Evolutionary conservation across 2,113 vertebrate species (phyloP).

Genomic region (Corvus moneduloides): DNA sequence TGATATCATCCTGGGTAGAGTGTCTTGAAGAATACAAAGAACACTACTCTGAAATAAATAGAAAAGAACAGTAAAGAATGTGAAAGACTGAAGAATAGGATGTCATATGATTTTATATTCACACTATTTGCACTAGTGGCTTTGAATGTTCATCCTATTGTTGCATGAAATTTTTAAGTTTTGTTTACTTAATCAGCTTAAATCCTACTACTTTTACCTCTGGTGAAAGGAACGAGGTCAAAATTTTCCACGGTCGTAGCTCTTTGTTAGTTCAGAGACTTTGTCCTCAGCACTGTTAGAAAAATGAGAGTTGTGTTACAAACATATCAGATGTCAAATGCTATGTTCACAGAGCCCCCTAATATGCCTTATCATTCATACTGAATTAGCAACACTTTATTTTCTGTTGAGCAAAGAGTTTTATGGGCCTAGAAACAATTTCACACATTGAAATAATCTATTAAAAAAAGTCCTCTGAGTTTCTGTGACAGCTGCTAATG

Average conservation of each 20-base stretch:
- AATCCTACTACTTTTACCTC: not conserved
- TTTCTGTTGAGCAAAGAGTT: not conserved
- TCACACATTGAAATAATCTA: not conserved
- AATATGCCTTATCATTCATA: not conserved
- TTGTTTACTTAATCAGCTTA: not conserved
- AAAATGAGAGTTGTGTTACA: not conserved
- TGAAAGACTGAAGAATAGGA: not conserved
- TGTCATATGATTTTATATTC: not conserved
- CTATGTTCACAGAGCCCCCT: accelerated
- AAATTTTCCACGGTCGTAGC: accelerated
- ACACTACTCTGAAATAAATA: not conserved
- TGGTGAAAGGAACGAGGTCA: not conserved
- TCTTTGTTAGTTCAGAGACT: not conserved
- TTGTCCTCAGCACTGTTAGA: not conserved
- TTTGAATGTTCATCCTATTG: not conserved
- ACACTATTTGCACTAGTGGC: not conserved
- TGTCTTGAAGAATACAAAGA: not conserved
- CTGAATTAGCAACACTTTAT: not conserved
- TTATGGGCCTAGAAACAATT: not conserved
- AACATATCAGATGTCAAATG: not conserved
- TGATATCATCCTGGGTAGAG: too few species aligned
- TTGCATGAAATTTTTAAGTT: not conserved
- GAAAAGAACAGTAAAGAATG: not conserved
- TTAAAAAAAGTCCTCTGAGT: too few species aligned
- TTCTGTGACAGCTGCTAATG: not conserved